A percentile compares a stretch with the other conserved stretches of the same genome.
Conservation (phyloP, 2,113 vertebrate genomes). For the Nothobranchius furzeri region DNA sequence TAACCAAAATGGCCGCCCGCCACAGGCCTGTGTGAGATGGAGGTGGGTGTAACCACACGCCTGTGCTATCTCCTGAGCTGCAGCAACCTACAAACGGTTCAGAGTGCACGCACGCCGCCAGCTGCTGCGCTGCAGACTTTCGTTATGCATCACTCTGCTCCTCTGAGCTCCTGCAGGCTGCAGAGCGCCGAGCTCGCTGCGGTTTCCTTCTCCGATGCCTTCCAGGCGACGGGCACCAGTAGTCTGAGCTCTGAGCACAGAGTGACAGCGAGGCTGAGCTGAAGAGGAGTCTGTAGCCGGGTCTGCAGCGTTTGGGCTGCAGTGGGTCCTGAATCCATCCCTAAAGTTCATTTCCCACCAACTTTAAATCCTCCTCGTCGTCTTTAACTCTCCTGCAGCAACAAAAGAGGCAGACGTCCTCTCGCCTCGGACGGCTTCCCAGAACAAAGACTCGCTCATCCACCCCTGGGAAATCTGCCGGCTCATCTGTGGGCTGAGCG, state of each 20-base stretch:
- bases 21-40: conserved; percentile 58
- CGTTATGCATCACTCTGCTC: conserved; percentile 10
- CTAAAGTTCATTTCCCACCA: conserved; percentile 6
- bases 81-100: not conserved
- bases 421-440: not conserved
- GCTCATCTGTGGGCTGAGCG: conserved; percentile 17
- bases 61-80: conserved; percentile 39
- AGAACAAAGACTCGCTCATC: conserved; percentile 26
- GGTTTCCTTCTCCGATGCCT: too few species aligned
- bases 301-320: not conserved
- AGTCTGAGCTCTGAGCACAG: too few species aligned
- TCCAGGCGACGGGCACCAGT: too few species aligned
- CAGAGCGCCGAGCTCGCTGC: too few species aligned
- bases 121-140: conserved; percentile 8
- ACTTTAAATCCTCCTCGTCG: not conserved
- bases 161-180: not conserved
- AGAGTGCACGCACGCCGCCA: not conserved
- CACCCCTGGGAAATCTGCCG: conserved; percentile 16
- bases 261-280: too few species aligned
- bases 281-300: too few species aligned
- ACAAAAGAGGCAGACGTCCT: conserved; percentile 7
- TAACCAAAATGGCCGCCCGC: conserved; percentile 69
- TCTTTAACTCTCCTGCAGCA: not conserved
- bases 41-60: conserved; percentile 63
- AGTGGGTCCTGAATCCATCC: not conserved